Conservation (phyloP, 2,888 invertebrate genomes). For the Melieria crassipennis region DNA sequence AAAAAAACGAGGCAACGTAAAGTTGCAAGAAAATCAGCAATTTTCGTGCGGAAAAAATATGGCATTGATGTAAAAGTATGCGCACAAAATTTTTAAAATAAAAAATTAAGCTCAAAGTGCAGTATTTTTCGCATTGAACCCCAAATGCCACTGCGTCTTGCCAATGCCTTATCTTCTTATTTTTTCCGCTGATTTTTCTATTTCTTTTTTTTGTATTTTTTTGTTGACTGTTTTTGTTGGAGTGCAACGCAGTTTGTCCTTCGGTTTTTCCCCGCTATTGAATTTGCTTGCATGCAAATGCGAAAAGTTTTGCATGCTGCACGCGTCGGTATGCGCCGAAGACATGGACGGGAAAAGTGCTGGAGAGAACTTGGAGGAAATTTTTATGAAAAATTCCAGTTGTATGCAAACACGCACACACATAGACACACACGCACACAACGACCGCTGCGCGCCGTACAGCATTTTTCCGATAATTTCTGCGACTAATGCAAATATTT, state of each 20-base stretch:
- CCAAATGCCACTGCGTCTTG: too few relatives aligned
- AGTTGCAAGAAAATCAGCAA: conserved; percentile 23
- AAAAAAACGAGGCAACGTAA: not conserved
- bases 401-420: conserved; percentile 2
- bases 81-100: not conserved
- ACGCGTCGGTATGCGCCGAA: not conserved
- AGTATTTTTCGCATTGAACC: too few relatives aligned
- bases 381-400: conserved; percentile 9
- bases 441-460: not conserved
- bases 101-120: too few relatives aligned
- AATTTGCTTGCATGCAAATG: conserved; percentile 13
- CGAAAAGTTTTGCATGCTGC: conserved; percentile 21
- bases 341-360: not conserved
- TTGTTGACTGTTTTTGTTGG: too few relatives aligned
- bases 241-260: too few relatives aligned
- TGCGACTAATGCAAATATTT: conserved; percentile 32
- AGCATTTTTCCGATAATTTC: conserved; percentile 29
- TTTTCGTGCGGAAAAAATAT: not conserved
- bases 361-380: not conserved
- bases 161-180: too few relatives aligned
- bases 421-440: not conserved
- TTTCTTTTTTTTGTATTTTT: too few relatives aligned
- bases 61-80: conserved; percentile 16
- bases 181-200: too few relatives aligned
- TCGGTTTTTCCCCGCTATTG: too few relatives aligned